phyloP scores from a whole-genome alignment of 2,113 vertebrate species.

The Clarias gariepinus region DNA sequence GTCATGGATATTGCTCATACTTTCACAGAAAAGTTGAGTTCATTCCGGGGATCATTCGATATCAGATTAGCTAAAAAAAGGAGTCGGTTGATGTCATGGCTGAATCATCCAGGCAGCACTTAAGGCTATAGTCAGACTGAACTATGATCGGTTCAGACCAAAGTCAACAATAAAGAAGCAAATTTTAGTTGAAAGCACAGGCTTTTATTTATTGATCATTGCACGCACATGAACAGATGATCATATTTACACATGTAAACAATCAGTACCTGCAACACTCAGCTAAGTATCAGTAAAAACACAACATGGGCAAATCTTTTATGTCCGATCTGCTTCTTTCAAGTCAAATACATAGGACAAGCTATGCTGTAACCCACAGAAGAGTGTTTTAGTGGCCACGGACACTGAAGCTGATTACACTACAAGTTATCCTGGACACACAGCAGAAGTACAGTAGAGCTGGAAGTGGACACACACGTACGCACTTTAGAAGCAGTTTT shows the following conservation, averaged over 20 bases:
- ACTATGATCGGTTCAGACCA: neutral
- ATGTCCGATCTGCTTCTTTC: slow-evolving; percentile 59
- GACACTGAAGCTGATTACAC: slow-evolving; percentile 19
- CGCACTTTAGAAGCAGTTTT: neutral
- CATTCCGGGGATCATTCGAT: neutral
- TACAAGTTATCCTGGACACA: slow-evolving; percentile 13
- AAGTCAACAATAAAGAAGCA: slow-evolving; percentile 42
- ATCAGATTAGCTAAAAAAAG: neutral
- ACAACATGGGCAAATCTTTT: slow-evolving; percentile 38
- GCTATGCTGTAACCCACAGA: neutral
- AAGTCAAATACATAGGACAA: slow-evolving; percentile 49
- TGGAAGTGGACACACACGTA: neutral
- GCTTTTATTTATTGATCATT: slow-evolving; percentile 72
- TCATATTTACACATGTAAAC: slow-evolving; percentile 74
- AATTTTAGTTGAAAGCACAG: slow-evolving; percentile 70
- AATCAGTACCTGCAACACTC: slow-evolving; percentile 70
- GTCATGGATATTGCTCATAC: neutral
- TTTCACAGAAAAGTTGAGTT: neutral
- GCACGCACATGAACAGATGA: slow-evolving; percentile 70
- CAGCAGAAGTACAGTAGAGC: slow-evolving; percentile 18
- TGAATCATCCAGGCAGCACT: neutral
- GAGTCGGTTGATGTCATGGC: neutral
- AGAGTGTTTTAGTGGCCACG: slow-evolving; percentile 2
- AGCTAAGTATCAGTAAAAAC: slow-evolving; percentile 63
- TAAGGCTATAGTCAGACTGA: neutral